A percentile compares a stretch with the other conserved stretches of the same genome.
These are phyloP conservation scores for Microchirus variegatus DNA, from an alignment of 2,797 vertebrate genomes.

Conservation along the genomic window DNA sequence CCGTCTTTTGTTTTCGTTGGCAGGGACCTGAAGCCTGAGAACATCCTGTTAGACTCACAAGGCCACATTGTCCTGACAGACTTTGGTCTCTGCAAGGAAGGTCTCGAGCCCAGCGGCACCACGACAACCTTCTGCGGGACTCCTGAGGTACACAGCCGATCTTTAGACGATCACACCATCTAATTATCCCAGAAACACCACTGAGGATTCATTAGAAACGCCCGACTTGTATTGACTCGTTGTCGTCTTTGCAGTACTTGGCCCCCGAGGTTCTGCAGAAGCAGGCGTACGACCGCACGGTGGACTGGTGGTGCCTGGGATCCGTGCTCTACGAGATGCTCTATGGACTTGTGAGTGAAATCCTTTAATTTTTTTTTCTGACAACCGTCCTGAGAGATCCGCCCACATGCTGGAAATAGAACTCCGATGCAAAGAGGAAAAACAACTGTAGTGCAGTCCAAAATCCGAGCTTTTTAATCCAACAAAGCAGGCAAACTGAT, in stretches of 20 bases:
- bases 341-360: conserved; percentile 81
- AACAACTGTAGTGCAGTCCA: too few relatives aligned
- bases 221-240: background rate
- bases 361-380: background rate
- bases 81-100: conserved; percentile 98
- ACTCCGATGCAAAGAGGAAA: too few relatives aligned
- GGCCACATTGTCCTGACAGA: conserved; percentile 98
- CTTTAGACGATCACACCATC: background rate
- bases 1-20: conserved; percentile 43
- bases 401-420: too few relatives aligned
- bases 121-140: conserved; percentile 98
- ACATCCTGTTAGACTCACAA: conserved; percentile 95
- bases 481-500: too few relatives aligned
- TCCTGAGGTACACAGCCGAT: conserved; percentile 87
- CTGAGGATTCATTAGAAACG: rapidly evolving
- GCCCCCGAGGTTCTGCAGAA: conserved; percentile 86
- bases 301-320: conserved; percentile 87
- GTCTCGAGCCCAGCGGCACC: conserved; percentile 90
- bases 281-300: conserved; percentile 85
- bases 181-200: background rate
- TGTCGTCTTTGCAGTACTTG: conserved; percentile 73
- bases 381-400: too few relatives aligned
- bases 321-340: conserved; percentile 87
- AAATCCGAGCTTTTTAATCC: too few relatives aligned
- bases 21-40: conserved; percentile 98